These are phyloP conservation scores for Lepidurus apus DNA, from an alignment of 1,140 invertebrate genomes.

Conservation along the genomic window DNA sequence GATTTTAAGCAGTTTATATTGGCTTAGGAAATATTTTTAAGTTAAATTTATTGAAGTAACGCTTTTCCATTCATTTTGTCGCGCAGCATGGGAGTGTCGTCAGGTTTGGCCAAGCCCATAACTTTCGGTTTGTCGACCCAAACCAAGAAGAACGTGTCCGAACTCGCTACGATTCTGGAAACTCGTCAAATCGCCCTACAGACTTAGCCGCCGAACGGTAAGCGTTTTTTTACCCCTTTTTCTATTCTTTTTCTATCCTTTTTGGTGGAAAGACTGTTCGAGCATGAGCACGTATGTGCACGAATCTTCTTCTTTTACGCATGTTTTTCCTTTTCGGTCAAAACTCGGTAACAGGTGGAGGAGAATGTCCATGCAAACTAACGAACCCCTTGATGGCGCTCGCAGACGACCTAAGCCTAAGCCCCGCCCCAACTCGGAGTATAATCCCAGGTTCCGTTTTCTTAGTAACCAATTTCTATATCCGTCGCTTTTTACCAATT, in stretches of 20 bases:
- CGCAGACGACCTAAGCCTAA: neutral
- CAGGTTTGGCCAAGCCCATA: constrained; percentile 80
- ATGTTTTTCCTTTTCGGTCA: neutral
- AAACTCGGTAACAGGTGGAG: neutral
- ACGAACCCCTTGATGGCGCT: neutral
- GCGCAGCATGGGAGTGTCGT: constrained; percentile 66
- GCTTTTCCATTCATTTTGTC: neutral
- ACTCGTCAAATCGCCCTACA: neutral
- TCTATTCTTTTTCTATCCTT: no score
- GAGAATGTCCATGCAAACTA: neutral
- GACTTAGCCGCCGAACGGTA: neutral
- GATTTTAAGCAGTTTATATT: no score
- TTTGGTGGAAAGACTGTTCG: neutral
- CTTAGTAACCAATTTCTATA: neutral
- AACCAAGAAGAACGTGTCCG: constrained; percentile 68
- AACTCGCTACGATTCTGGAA: neutral
- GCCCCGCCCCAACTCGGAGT: neutral
- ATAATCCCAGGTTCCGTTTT: constrained; percentile 18
- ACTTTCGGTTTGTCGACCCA: constrained; percentile 89
- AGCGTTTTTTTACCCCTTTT: no score
- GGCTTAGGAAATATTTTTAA: neutral
- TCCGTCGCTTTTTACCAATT: neutral
- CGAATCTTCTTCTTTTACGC: neutral
- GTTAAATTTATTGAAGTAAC: constrained; percentile 25
- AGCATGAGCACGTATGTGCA: neutral